A percentile compares a stretch with the other conserved stretches of the same genome.
phyloP scores from a whole-genome alignment of 2,113 vertebrate genomes.

The Baryphthengus martii region DNA sequence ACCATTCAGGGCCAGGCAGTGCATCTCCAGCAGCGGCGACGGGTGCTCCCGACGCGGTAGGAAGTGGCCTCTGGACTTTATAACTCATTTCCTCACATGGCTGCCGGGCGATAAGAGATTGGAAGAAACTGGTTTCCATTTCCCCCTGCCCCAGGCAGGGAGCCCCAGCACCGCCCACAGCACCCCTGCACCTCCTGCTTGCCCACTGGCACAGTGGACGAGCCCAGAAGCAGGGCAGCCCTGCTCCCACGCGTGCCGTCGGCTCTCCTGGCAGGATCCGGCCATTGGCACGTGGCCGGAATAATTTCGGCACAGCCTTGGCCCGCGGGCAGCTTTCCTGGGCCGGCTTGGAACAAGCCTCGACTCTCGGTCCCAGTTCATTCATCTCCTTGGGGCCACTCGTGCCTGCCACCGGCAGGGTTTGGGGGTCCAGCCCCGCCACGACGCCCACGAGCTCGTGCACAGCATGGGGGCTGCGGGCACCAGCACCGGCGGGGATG shows the following conservation, averaged over 20 bases:
- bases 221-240: neutral
- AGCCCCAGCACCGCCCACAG: neutral
- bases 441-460: neutral
- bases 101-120: conserved; percentile 43
- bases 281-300: conserved; percentile 46
- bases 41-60: neutral
- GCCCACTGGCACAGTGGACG: neutral
- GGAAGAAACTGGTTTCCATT: conserved; percentile 50
- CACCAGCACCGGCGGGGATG: neutral
- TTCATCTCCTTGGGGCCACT: conserved; percentile 22
- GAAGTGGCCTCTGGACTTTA: conserved; percentile 62
- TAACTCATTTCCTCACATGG: conserved; percentile 64
- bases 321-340: conserved; percentile 37
- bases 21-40: neutral
- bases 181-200: neutral
- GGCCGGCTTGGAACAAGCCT: neutral
- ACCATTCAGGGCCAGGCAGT: neutral
- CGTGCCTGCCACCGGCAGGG: neutral
- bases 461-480: neutral
- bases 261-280: conserved; percentile 34
- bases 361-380: neutral
- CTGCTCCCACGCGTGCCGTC: conserved; percentile 19
- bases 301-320: conserved; percentile 48
- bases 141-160: neutral
- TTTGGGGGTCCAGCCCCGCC: neutral